Percentiles rank a stretch among this genome's conserved stretches.
These are phyloP conservation scores for Neomorphus geoffroyi DNA, from an alignment of 2,797 vertebrate genomes.

Conservation along the genomic window DNA sequence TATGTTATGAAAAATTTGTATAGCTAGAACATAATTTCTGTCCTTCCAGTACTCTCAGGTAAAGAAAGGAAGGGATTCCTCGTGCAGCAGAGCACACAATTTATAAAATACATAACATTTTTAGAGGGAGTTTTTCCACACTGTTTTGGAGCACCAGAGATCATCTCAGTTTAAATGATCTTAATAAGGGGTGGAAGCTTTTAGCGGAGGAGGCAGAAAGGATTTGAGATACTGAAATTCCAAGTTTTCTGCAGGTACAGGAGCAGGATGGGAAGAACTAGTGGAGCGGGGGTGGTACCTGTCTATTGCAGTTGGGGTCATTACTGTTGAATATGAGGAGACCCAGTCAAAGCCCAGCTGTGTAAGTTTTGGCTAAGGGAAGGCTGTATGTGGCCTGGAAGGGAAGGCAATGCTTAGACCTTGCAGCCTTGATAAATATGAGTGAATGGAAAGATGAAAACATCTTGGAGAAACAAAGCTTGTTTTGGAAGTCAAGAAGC, in stretches of 20 bases:
- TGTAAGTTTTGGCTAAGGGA: not conserved
- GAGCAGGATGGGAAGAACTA: not conserved
- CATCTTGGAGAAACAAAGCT: not conserved
- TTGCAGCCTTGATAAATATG: not conserved
- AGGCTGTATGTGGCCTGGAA: not conserved
- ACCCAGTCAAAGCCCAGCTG: not conserved
- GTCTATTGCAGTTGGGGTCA: not conserved
- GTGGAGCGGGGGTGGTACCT: not conserved
- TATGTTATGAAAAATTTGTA: fast-evolving
- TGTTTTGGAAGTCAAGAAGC: not conserved
- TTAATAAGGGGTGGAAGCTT: not conserved
- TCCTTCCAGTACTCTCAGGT: not conserved
- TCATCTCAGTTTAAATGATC: not conserved
- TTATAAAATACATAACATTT: not conserved
- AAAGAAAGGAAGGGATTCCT: not conserved
- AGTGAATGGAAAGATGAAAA: not conserved
- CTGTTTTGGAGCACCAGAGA: not conserved
- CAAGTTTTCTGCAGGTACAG: not conserved
- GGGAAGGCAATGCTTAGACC: not conserved
- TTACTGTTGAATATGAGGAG: not conserved
- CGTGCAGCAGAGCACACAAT: not conserved
- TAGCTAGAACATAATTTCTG: not conserved
- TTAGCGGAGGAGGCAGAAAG: not conserved
- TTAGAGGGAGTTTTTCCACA: not conserved
- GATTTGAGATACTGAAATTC: not conserved